Evolutionary conservation across 2,797 vertebrate genomes (phyloP).

Genomic region (Sebastes aleutianus): DNA sequence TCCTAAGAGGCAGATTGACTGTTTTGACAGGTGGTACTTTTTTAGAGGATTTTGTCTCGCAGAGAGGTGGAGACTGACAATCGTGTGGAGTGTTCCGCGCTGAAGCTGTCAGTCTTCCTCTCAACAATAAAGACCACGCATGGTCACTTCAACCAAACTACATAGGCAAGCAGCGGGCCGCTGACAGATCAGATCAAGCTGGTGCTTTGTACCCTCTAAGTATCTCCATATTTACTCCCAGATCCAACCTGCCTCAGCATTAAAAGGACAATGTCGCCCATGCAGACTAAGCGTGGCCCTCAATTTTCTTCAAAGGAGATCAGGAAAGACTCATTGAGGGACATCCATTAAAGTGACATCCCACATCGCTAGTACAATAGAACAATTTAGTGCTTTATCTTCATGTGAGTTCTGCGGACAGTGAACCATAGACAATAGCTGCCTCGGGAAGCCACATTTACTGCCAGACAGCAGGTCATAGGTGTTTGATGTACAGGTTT

Average conservation of each 20-base stretch:
- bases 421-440: constrained; percentile 43
- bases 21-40: constrained; percentile 65
- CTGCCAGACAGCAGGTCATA: constrained; percentile 37
- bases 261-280: constrained; percentile 51
- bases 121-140: constrained; percentile 41
- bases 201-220: constrained; percentile 6
- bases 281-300: constrained; percentile 33
- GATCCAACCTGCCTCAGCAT: constrained; percentile 13
- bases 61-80: constrained; percentile 42
- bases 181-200: constrained; percentile 29
- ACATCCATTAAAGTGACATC: constrained; percentile 54
- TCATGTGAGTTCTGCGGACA: constrained; percentile 30
- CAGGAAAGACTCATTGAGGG: constrained; percentile 50
- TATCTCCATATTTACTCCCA: constrained; percentile 51
- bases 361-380: constrained; percentile 39
- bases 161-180: neutral
- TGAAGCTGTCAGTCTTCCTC: constrained; percentile 52
- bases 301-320: constrained; percentile 50
- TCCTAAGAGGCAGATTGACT: constrained; percentile 54
- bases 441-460: constrained; percentile 27
- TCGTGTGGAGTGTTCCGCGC: constrained; percentile 6
- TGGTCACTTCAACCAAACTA: constrained; percentile 24
- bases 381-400: constrained; percentile 57
- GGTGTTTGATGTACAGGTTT: constrained; percentile 34
- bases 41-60: constrained; percentile 47